Base-by-base conservation (phyloP, 2,797 vertebrate species). In the Chiroxiphia lanceolata region DNA sequence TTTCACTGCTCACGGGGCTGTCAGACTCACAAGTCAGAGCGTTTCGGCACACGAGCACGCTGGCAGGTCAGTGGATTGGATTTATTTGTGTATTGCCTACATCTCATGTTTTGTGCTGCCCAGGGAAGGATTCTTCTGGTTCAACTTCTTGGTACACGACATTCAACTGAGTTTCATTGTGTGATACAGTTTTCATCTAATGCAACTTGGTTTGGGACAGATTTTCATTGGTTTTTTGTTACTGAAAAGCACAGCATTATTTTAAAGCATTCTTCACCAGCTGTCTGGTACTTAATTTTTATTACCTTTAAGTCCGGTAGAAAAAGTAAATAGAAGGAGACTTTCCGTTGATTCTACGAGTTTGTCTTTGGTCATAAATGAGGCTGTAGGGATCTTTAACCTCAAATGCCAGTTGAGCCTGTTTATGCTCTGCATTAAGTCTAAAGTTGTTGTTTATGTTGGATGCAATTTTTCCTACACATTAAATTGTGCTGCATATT, bases 11-110 rank as follows among this genome's bases (percentile, higher is more conserved):
- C 70, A 99, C 99, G 53, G 99, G 99, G 97, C 98, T 99, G 69
- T 99, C 99, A 21, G 99, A 99, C 97, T 99, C 99, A 7, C 99
- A 99, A 97, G 99, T 99, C 97, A 98, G 99, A 98, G 99, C 99
- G 65, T 99, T 99, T 98, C 98, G 99, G 98, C 99, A 99, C 98
- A 99, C 99, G 94, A 99, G 99, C 98, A 99, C 99, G 40, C 98
- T 99, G 97, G 99, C 99, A 99, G 99, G 99, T 99, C 95, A 95
- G 98, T 96, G 94, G 83, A 77, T 67, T 84, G 2, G 63, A 17
- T 89, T 83, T 76, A 40, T 88, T 57, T 65, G 40, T 34, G 13
- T 79, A 23, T 56, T 91, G 67, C 67, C 75, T 82, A 12, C 7
- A 3, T 57, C 54, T 64, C 68, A 6, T 31, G 36, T 40, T 40